phyloP scores from a whole-genome alignment of 2,113 vertebrate genomes.

The Carollia perspicillata region DNA sequence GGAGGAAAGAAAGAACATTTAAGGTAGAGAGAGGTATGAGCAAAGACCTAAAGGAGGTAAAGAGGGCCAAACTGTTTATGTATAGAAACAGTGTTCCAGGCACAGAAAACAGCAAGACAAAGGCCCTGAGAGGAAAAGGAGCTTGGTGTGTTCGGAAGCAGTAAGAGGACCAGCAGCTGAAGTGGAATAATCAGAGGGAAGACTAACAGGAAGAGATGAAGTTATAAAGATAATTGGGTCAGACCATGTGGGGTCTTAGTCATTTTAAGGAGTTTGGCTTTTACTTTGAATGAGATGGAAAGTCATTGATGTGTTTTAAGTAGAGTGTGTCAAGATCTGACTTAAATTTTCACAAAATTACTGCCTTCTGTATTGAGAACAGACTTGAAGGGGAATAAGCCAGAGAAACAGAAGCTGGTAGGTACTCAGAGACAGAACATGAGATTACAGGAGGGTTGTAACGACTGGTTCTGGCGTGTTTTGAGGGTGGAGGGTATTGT shows the following conservation, averaged over 20 bases:
- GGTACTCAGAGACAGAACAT: not conserved
- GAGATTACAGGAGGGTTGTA: not conserved
- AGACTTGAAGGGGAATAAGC: not conserved
- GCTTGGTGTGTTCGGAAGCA: not conserved
- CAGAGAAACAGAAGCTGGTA: not conserved
- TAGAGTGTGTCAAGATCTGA: not conserved
- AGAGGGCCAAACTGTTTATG: not conserved
- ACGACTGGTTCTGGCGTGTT: not conserved
- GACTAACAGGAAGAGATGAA: not conserved
- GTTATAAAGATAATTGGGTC: not conserved
- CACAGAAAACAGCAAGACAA: slow-evolving; percentile 9
- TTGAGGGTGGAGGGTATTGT: not conserved
- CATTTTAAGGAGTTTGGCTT: slow-evolving; percentile 11
- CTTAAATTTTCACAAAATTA: not conserved
- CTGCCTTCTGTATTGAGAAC: not conserved
- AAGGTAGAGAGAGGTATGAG: not conserved
- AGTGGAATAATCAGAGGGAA: not conserved
- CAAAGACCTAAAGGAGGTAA: not conserved
- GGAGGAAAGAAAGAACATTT: not conserved
- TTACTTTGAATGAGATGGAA: slow-evolving; percentile 22
- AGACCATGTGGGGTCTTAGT: not conserved
- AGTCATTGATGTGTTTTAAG: not conserved
- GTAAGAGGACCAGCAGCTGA: not conserved
- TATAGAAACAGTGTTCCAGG: not conserved
- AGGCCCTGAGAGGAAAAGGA: not conserved